Evolutionary conservation across 1,140 invertebrate species (phyloP), one percentile per base, ranked within the genome.

Genomic region (Calephelis virginiensis): DNA sequence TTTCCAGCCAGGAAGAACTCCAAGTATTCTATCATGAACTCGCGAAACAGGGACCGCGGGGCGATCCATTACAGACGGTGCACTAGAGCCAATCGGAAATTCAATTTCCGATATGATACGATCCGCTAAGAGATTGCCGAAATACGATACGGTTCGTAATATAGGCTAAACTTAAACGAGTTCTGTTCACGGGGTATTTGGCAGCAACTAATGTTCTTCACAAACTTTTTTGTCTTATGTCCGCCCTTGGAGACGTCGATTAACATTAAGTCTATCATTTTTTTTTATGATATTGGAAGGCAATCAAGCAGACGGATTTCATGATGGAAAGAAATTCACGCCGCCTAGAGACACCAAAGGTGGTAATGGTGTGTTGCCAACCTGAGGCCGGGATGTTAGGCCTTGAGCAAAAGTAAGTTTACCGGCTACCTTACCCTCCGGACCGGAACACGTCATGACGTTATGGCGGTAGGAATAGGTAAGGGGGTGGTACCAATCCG

Each of bases 81-180:
- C 53, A 56, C 53, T 56, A 56, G 53, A 73, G 70, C 70, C 68
- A 65, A 74, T 74, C 70, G 72, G 85, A 83, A 82, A 72, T 72
- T 83, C 9, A 56, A 56, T 56, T 56, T 56, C 28, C 53, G 53
- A 56, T 56, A 56, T 56, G 53, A 56, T 56, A 56, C 50, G 50
- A 53, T 53, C 50, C 50, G 50, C 50, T 53, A 13, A 53, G 50
- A 53, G 50, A 53, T 53, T 53, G 50, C 50, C 28, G 50, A 53
- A 53, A 53, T 17, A 56, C 53, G 53, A 56, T 56, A 56, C 14
- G 14, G 12, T 28, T 75, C 11, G 14, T 8, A 56, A 56, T 10
- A 28, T 11, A 56, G 53, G 17, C 53, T 37, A 56, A 56, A 56
- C 53, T 56, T 56, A 56, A 56, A 56, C 53, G 28, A 56, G 53